Conservation (phyloP, 1,140 invertebrate species). For the Ceratoteleas bidentatus region DNA sequence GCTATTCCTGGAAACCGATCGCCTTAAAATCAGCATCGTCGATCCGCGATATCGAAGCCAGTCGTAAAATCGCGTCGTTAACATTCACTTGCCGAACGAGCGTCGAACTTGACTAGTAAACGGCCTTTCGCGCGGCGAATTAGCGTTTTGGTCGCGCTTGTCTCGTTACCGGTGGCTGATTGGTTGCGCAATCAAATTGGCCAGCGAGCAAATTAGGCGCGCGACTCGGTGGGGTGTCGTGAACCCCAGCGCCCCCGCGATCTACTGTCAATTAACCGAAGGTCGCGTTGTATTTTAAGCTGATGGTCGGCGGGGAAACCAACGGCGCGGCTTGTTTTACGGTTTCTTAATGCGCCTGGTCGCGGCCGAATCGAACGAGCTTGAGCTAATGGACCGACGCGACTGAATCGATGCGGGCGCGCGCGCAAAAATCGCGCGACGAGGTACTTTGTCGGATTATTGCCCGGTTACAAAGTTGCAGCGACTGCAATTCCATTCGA, state of each 20-base stretch:
- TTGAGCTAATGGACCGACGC: background rate
- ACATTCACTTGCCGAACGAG: slow-evolving; percentile 14
- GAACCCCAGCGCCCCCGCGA: background rate
- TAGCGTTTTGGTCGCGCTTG: slow-evolving; percentile 1
- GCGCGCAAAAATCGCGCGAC: background rate
- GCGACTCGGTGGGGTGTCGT: slow-evolving; percentile 37
- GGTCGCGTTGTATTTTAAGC: no score
- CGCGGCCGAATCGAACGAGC: background rate
- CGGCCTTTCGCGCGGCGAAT: slow-evolving; percentile 12
- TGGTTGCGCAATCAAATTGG: slow-evolving; percentile 56
- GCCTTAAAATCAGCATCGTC: no score
- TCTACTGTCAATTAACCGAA: no score
- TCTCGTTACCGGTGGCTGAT: slow-evolving; percentile 39
- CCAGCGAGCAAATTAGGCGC: slow-evolving; percentile 52
- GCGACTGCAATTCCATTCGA: background rate
- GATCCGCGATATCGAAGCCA: no score
- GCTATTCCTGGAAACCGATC: no score
- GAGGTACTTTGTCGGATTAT: background rate
- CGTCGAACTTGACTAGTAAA: slow-evolving; percentile 16
- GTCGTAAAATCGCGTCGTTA: no score
- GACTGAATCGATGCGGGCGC: background rate
- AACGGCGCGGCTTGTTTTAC: background rate
- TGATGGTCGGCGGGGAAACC: no score
- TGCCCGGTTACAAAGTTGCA: background rate
- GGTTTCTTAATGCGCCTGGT: background rate